These are phyloP conservation scores for Otis tarda DNA, from an alignment of 2,113 vertebrate species.

Conservation along the genomic window DNA sequence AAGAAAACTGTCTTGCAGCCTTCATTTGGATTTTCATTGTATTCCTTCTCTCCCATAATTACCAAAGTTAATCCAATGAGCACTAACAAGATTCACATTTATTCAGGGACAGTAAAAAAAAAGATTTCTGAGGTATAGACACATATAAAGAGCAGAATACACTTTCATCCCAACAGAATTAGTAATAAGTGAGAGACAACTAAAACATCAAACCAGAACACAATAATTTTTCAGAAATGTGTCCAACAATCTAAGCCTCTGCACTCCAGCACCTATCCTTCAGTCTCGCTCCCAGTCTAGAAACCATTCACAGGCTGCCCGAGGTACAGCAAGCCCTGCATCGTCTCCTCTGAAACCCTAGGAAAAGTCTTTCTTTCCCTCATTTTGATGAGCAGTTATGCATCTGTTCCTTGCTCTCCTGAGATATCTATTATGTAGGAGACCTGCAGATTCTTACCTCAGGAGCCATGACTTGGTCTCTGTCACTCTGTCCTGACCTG, in stretches of 20 bases:
- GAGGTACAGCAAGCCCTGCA: neutral
- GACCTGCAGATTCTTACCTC: neutral
- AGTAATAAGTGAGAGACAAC: neutral
- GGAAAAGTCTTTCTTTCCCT: neutral
- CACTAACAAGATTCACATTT: neutral
- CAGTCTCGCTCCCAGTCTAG: neutral
- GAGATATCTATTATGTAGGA: neutral
- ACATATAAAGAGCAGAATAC: neutral
- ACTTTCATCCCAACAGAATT: neutral
- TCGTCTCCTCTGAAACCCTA: neutral
- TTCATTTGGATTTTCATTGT: neutral
- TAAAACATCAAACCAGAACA: neutral
- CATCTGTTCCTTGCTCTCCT: neutral
- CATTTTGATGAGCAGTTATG: neutral
- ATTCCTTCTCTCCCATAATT: neutral
- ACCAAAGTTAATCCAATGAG: neutral
- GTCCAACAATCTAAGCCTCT: neutral
- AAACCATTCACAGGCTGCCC: fast-evolving
- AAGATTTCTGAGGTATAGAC: neutral
- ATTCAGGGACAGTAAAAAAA: neutral
- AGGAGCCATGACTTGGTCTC: neutral
- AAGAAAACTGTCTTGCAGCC: neutral
- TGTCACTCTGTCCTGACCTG: neutral
- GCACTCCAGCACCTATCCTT: neutral
- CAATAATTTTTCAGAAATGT: neutral